Conservation (phyloP, 2,797 vertebrate species). For the Helarctos malayanus region DNA sequence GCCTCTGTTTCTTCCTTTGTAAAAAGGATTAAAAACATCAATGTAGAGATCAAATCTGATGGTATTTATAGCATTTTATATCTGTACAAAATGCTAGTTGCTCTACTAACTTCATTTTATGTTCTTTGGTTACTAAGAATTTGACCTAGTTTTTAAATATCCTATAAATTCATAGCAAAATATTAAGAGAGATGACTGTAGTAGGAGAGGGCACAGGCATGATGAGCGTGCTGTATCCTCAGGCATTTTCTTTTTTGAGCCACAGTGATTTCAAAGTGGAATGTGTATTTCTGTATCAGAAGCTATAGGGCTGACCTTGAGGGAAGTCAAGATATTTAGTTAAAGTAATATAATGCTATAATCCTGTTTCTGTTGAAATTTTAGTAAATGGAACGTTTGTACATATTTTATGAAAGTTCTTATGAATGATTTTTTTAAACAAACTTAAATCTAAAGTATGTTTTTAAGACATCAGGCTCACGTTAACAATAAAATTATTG, state of each 20-base stretch:
- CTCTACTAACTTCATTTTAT: conserved; percentile 62
- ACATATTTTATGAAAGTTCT: conserved; percentile 66
- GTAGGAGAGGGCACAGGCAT: conserved; percentile 44
- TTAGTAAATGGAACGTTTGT: conserved; percentile 71
- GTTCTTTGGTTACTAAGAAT: conserved; percentile 61
- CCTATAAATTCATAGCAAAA: conserved; percentile 74
- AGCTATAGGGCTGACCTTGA: conserved; percentile 80
- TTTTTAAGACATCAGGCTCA: conserved; percentile 63
- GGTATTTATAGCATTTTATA: conserved; percentile 50
- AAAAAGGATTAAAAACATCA: conserved; percentile 51
- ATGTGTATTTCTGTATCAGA: conserved; percentile 77
- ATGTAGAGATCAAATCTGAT: conserved; percentile 38
- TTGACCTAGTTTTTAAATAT: conserved; percentile 82
- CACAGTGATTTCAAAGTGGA: conserved; percentile 78
- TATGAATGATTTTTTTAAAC: conserved; percentile 63
- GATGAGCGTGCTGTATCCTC: conserved; percentile 76
- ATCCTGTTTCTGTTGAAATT: conserved; percentile 69
- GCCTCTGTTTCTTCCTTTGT: background rate
- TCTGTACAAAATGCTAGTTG: conserved; percentile 57
- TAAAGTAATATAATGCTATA: conserved; percentile 76
- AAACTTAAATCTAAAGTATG: conserved; percentile 9
- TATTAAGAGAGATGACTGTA: conserved; percentile 45
- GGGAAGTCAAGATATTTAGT: conserved; percentile 64
- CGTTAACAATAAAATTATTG: conserved; percentile 67
- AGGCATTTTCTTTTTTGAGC: conserved; percentile 78